Conservation (phyloP, 2,113 vertebrate species). For the Etheostoma spectabile region DNA sequence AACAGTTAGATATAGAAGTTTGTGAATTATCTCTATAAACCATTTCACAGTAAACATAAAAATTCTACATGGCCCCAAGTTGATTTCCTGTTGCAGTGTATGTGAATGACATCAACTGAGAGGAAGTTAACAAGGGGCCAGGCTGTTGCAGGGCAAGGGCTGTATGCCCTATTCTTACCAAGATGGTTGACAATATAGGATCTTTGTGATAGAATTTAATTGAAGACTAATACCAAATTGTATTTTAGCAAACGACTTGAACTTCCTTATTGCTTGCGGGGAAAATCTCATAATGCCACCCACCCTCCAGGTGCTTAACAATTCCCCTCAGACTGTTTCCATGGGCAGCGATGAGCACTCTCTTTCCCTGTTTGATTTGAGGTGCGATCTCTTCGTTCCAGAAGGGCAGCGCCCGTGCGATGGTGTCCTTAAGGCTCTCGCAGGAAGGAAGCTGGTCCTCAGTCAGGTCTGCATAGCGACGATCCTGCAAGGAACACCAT, state of each 20-base stretch:
- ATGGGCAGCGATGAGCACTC: slow-evolving; percentile 92
- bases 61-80: no score
- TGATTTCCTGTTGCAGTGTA: no score
- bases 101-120: no score
- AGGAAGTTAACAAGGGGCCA: no score
- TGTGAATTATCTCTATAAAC: no score
- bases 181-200: neutral
- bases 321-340: slow-evolving; percentile 94
- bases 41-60: no score
- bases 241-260: neutral
- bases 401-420: slow-evolving; percentile 91
- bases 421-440: slow-evolving; percentile 94
- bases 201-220: slow-evolving; percentile 1
- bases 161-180: neutral
- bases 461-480: slow-evolving; percentile 87
- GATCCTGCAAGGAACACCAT: slow-evolving; percentile 78
- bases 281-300: slow-evolving; percentile 4
- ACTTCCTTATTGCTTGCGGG: neutral
- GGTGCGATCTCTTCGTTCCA: slow-evolving; percentile 92
- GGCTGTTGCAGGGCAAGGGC: no score
- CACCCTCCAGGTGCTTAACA: slow-evolving; percentile 91
- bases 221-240: no score
- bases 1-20: neutral
- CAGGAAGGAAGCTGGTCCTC: slow-evolving; percentile 89
- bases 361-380: slow-evolving; percentile 90